These are phyloP conservation scores for Mormyrus iriodes DNA, from an alignment of 2,113 vertebrate genomes.

Conservation along the genomic window DNA sequence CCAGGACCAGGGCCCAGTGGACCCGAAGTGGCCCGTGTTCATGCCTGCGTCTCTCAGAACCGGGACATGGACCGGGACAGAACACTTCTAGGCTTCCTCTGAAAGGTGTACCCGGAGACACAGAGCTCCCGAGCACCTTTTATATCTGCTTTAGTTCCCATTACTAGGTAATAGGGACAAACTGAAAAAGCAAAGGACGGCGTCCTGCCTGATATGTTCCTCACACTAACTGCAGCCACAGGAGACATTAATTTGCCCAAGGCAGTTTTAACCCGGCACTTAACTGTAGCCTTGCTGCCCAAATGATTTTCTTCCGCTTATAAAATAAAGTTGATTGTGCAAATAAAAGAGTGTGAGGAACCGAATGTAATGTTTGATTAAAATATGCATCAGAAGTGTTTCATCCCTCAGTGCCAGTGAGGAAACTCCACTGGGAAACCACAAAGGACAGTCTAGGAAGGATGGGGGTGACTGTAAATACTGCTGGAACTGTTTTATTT, in stretches of 20 bases:
- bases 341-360: constrained; percentile 30
- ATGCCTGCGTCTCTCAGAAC: constrained; percentile 41
- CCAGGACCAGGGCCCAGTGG: constrained; percentile 59
- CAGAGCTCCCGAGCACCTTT: neutral
- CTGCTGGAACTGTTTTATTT: neutral
- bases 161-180: constrained; percentile 47
- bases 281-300: constrained; percentile 63
- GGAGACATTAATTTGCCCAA: constrained; percentile 69
- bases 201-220: constrained; percentile 60
- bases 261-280: constrained; percentile 70
- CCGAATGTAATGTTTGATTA: neutral
- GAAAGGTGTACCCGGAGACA: neutral
- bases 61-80: constrained; percentile 5
- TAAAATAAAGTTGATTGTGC: constrained; percentile 3
- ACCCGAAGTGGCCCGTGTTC: constrained; percentile 53
- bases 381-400: neutral
- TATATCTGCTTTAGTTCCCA: constrained; percentile 31
- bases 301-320: constrained; percentile 53
- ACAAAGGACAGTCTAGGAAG: neutral
- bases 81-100: neutral
- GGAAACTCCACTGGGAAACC: neutral
- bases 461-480: neutral
- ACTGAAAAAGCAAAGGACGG: constrained; percentile 48
- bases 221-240: constrained; percentile 67
- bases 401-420: neutral